Conservation (phyloP, 2,888 invertebrate species). For the Seira sanloemensis region DNA sequence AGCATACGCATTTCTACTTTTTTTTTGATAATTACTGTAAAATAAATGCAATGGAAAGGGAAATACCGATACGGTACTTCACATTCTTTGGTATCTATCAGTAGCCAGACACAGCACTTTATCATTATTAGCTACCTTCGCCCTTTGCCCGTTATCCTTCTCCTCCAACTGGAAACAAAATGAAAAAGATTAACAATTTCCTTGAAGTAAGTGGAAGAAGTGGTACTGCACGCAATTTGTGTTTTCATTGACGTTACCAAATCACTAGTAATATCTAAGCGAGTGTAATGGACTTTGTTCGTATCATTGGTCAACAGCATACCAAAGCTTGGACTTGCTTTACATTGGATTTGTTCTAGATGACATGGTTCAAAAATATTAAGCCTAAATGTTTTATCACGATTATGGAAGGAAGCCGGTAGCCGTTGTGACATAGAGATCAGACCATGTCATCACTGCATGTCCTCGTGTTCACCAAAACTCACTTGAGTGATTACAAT, state of each 20-base stretch:
- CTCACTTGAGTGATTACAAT: neutral
- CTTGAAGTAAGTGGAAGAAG: neutral
- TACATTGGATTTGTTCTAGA: neutral
- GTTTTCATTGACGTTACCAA: neutral
- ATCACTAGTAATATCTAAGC: neutral
- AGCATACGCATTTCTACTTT: no score
- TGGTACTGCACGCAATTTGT: neutral
- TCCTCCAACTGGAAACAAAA: neutral
- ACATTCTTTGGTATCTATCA: neutral
- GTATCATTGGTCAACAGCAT: neutral
- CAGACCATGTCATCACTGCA: neutral
- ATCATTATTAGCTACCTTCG: neutral
- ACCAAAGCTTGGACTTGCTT: neutral
- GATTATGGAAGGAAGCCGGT: neutral
- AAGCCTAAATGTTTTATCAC: neutral
- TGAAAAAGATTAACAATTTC: neutral
- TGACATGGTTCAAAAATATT: neutral
- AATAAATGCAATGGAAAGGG: no score
- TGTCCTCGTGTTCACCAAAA: neutral
- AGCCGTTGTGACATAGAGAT: neutral
- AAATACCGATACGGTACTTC: no score
- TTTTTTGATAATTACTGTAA: no score
- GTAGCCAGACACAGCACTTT: neutral
- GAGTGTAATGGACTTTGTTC: constrained; percentile 1
- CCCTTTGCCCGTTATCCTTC: neutral